A percentile compares a stretch with the other conserved stretches of the same genome.
phyloP scores from a whole-genome alignment of 2,113 vertebrate genomes.

The Marmota monax region DNA sequence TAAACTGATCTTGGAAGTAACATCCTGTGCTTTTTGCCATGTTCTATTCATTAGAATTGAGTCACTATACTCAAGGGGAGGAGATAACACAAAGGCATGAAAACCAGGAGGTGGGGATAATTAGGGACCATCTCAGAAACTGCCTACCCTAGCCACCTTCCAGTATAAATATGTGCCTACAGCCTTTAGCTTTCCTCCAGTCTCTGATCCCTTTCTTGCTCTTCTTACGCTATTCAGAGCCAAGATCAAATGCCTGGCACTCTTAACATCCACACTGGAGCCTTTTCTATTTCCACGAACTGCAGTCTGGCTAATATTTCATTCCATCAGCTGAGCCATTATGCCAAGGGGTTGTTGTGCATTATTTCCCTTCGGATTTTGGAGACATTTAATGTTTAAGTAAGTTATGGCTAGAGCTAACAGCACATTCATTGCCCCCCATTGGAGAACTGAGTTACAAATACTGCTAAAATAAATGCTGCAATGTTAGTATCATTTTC shows the following conservation, averaged over 20 bases:
- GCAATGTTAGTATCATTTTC: conserved; percentile 49
- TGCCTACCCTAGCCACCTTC: not conserved
- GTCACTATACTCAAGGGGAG: conserved; percentile 1
- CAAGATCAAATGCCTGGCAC: not conserved
- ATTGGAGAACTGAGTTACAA: conserved; percentile 28
- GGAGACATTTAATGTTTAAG: conserved; percentile 56
- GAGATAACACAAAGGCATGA: not conserved
- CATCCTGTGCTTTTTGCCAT: conserved; percentile 33
- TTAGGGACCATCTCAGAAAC: conserved; percentile 25
- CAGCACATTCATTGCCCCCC: conserved; percentile 17
- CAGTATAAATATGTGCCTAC: not conserved
- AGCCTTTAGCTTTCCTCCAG: not conserved
- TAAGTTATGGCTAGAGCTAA: conserved; percentile 44
- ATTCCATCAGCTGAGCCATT: not conserved
- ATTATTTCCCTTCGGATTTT: conserved; percentile 49
- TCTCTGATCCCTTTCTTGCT: not conserved
- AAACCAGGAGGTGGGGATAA: not conserved
- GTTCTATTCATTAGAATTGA: conserved; percentile 36
- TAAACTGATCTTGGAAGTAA: conserved; percentile 23
- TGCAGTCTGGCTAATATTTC: not conserved
- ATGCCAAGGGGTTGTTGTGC: conserved; percentile 16
- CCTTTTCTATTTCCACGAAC: not conserved
- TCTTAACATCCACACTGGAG: not conserved
- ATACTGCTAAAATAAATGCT: not conserved
- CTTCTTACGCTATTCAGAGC: not conserved